Evolutionary conservation across 2,888 invertebrate species (phyloP).

Genomic region (Baronia brevicornis): DNA sequence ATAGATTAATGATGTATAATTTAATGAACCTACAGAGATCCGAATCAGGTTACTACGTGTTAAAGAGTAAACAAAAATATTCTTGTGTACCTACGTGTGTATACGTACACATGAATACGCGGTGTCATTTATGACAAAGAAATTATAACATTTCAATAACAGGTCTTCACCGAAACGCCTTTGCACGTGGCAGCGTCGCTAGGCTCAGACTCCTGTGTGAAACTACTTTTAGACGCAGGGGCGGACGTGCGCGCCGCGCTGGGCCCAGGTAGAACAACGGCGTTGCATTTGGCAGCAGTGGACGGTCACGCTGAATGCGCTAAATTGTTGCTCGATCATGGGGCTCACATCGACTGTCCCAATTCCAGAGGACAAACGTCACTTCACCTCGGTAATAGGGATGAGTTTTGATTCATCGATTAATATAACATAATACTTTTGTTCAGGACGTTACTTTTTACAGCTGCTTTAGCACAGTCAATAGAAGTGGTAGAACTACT

Average conservation of each 20-base stretch:
- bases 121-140: conserved; percentile 4
- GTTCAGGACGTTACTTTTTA: conserved; percentile 17
- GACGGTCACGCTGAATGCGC: conserved; percentile 89
- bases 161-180: conserved; percentile 90
- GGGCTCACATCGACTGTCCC: conserved; percentile 84
- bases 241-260: conserved; percentile 86
- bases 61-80: too few relatives aligned
- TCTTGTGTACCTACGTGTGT: too few relatives aligned
- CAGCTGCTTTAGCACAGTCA: conserved; percentile 86
- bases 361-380: conserved; percentile 88
- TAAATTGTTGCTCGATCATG: conserved; percentile 80
- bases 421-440: too few relatives aligned
- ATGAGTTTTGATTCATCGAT: too few relatives aligned
- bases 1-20: too few relatives aligned
- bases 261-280: conserved; percentile 83
- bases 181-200: conserved; percentile 87
- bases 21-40: too few relatives aligned
- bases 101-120: too few relatives aligned
- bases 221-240: conserved; percentile 84
- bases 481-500: conserved; percentile 84
- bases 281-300: conserved; percentile 91
- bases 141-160: conserved; percentile 21
- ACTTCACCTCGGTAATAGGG: conserved; percentile 81
- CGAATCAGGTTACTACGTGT: too few relatives aligned
- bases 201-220: conserved; percentile 81